A percentile compares a stretch with the other conserved stretches of the same genome.
phyloP scores from a whole-genome alignment of 2,888 invertebrate genomes.

The Athalia circularis region DNA sequence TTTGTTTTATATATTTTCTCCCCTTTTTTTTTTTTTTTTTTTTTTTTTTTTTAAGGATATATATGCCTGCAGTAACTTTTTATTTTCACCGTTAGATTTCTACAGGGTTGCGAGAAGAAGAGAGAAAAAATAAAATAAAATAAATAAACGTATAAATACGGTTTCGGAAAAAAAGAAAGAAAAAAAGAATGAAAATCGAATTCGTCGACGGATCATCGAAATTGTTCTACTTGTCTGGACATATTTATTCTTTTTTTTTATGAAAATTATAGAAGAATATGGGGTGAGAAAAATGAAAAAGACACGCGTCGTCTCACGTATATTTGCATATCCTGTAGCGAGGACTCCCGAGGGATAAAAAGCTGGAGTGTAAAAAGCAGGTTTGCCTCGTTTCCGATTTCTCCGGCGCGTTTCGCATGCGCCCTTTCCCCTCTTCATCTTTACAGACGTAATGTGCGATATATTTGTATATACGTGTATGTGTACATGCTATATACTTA shows the following conservation, averaged over 20 bases:
- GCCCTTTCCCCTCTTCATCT: too few relatives aligned
- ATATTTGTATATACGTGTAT: too few relatives aligned
- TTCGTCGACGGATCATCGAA: background rate
- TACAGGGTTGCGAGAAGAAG: background rate
- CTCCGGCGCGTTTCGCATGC: too few relatives aligned
- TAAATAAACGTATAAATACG: background rate
- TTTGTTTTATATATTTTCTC: slow-evolving; percentile 19
- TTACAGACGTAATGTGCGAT: too few relatives aligned
- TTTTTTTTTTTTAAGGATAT: too few relatives aligned
- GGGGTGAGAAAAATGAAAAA: too few relatives aligned
- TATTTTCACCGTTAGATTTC: too few relatives aligned
- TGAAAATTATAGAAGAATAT: too few relatives aligned
- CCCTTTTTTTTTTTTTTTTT: too few relatives aligned
- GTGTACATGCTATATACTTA: background rate
- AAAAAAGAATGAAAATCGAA: too few relatives aligned
- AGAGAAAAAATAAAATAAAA: background rate
- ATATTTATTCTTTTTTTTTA: background rate
- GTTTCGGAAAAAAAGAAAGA: background rate
- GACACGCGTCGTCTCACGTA: background rate
- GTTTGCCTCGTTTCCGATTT: too few relatives aligned
- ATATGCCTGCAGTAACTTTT: too few relatives aligned
- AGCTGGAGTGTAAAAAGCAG: background rate
- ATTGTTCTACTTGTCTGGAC: background rate
- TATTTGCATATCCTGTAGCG: background rate
- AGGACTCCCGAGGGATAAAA: background rate